These are phyloP conservation scores for Belgica antarctica DNA, from an alignment of 2,888 invertebrate species.

Conservation along the genomic window DNA sequence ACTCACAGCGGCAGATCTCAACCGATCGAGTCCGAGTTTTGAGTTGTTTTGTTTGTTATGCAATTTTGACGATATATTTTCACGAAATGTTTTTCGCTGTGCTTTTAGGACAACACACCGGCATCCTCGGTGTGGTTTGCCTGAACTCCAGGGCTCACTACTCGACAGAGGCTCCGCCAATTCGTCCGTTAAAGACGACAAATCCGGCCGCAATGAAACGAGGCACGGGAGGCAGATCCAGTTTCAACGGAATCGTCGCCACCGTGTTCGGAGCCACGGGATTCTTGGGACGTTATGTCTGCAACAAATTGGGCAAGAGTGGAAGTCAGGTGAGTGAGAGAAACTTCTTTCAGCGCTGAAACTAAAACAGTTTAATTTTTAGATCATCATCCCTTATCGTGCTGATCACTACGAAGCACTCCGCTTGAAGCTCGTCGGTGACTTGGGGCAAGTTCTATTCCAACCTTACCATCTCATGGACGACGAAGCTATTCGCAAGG, in stretches of 20 bases:
- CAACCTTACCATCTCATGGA: slow-evolving; percentile 80
- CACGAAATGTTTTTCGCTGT: background rate
- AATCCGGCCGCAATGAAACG: slow-evolving; percentile 70
- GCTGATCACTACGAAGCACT: slow-evolving; percentile 77
- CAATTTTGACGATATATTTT: slow-evolving; percentile 31
- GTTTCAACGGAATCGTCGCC: slow-evolving; percentile 95
- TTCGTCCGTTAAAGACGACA: slow-evolving; percentile 55
- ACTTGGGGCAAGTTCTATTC: slow-evolving; percentile 92
- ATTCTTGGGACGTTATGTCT: slow-evolving; percentile 82
- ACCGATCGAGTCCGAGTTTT: background rate
- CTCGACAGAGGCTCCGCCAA: slow-evolving; percentile 49
- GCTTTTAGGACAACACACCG: slow-evolving; percentile 50
- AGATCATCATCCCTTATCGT: slow-evolving; percentile 91
- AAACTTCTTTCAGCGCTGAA: background rate
- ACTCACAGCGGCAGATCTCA: too few species aligned
- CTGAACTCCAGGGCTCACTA: slow-evolving; percentile 48
- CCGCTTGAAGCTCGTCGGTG: slow-evolving; percentile 81
- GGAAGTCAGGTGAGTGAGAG: slow-evolving; percentile 67
- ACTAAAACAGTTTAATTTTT: slow-evolving; percentile 50
- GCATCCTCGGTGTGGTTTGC: slow-evolving; percentile 51
- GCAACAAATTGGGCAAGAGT: slow-evolving; percentile 84
- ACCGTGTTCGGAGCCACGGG: slow-evolving; percentile 96
- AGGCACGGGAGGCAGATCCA: slow-evolving; percentile 89
- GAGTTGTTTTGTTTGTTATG: slow-evolving; percentile 34
- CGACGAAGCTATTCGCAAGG: slow-evolving; percentile 78